Conservation (phyloP, 2,797 vertebrate species). For the Acipenser ruthenus region DNA sequence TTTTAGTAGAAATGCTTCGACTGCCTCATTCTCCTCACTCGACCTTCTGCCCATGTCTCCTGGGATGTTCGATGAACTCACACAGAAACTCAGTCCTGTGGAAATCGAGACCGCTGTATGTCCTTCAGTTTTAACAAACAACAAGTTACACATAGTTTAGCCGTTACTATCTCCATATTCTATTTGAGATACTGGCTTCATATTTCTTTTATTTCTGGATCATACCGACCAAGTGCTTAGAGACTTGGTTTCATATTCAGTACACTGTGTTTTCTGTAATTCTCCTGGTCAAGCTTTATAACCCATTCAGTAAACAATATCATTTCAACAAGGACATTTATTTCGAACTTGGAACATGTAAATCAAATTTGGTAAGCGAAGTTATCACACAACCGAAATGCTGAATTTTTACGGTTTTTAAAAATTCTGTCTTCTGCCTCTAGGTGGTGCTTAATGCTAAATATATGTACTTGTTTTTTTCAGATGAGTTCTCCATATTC, state of each 20-base stretch:
- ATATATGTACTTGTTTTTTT: conserved; percentile 26
- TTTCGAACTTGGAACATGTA: too few species aligned
- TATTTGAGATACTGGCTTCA: neutral
- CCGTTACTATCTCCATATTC: neutral
- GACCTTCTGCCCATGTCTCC: conserved; percentile 89
- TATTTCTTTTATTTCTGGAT: too few species aligned
- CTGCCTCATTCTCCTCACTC: conserved; percentile 67
- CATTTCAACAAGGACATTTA: too few species aligned
- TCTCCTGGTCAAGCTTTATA: too few species aligned
- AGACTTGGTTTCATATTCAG: too few species aligned
- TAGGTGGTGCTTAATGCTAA: neutral
- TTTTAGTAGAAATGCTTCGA: conserved; percentile 56
- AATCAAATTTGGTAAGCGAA: neutral
- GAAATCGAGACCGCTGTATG: conserved; percentile 78
- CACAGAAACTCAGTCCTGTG: conserved; percentile 74
- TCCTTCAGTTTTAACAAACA: conserved; percentile 22
- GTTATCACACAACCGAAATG: neutral
- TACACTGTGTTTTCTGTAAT: too few species aligned
- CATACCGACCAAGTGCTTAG: too few species aligned
- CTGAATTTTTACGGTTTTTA: neutral
- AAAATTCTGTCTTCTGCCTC: too few species aligned
- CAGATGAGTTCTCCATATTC: conserved; percentile 80
- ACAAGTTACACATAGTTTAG: neutral
- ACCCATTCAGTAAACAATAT: too few species aligned
- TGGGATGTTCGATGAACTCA: conserved; percentile 82